Percentiles rank a stretch among this genome's conserved stretches.
Conservation (phyloP, 2,888 invertebrate genomes). For the Notodonta dromedarius region DNA sequence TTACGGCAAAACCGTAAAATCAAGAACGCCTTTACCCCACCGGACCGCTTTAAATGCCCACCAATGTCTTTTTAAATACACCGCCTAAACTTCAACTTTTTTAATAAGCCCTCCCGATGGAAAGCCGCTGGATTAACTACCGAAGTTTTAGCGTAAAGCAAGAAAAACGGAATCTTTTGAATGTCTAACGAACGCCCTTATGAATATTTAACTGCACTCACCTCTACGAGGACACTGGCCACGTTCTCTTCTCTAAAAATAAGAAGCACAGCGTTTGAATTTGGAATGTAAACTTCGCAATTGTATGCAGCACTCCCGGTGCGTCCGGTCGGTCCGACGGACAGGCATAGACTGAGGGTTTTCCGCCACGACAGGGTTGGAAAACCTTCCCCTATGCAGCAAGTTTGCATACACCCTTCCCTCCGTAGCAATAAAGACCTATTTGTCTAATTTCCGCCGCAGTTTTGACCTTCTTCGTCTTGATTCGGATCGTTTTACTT, state of each 20-base stretch:
- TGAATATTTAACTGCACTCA: slow-evolving; percentile 54
- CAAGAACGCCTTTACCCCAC: slow-evolving; percentile 20
- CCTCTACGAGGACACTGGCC: slow-evolving; percentile 35
- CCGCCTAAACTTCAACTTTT: slow-evolving; percentile 65
- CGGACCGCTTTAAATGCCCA: slow-evolving; percentile 47
- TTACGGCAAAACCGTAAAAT: slow-evolving; percentile 25
- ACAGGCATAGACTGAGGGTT: slow-evolving; percentile 55
- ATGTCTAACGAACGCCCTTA: slow-evolving; percentile 46
- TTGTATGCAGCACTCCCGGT: slow-evolving; percentile 27
- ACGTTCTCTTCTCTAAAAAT: slow-evolving; percentile 35
- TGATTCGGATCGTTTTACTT: slow-evolving; percentile 49
- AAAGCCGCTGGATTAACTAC: slow-evolving; percentile 59
- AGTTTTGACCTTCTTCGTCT: slow-evolving; percentile 60
- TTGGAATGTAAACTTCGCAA: slow-evolving; percentile 46
- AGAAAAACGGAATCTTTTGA: slow-evolving; percentile 47
- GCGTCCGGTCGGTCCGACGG: slow-evolving; percentile 39
- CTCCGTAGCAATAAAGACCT: slow-evolving; percentile 43
- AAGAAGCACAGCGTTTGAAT: slow-evolving; percentile 50
- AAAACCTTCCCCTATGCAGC: slow-evolving; percentile 53
- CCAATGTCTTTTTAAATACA: slow-evolving; percentile 58
- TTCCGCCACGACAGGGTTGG: slow-evolving; percentile 36
- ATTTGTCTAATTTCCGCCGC: slow-evolving; percentile 56
- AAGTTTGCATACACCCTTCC: slow-evolving; percentile 51
- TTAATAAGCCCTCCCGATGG: slow-evolving; percentile 62
- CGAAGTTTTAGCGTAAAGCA: slow-evolving; percentile 62